phyloP scores from a whole-genome alignment of 1,140 invertebrate genomes.

The Drosophila albomicans region DNA sequence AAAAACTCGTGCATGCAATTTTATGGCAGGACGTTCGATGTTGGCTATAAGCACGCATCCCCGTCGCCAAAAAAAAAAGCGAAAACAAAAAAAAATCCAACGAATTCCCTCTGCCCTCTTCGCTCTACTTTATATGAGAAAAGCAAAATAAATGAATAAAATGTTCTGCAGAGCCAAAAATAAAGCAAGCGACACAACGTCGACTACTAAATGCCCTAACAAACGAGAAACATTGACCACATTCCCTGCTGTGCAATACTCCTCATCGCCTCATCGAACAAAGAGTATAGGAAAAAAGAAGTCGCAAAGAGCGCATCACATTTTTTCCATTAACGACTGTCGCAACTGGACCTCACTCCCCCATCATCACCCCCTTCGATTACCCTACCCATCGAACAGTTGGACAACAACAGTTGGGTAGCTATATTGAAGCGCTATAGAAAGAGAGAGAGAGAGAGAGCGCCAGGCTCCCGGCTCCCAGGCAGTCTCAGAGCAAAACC shows the following conservation, averaged over 20 bases:
- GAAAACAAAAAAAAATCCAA: conserved; percentile 22
- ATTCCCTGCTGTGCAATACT: not conserved
- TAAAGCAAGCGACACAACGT: not conserved
- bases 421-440: conserved; percentile 13
- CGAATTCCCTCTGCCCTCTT: conserved; percentile 12
- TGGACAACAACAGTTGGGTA: conserved; percentile 24
- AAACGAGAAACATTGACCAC: not conserved
- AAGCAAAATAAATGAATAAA: conserved; percentile 29
- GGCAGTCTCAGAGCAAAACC: not conserved
- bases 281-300: conserved; percentile 29
- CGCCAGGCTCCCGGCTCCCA: conserved; percentile 20
- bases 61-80: conserved; percentile 35
- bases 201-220: conserved; percentile 7
- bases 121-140: conserved; percentile 31
- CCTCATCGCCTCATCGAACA: not conserved
- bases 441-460: not conserved
- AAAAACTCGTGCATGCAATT: conserved; percentile 75
- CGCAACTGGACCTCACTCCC: conserved; percentile 21
- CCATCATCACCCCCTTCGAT: not conserved
- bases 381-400: not conserved
- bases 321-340: conserved; percentile 51
- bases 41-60: conserved; percentile 39
- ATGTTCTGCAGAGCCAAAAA: conserved; percentile 24
- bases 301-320: conserved; percentile 45
- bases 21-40: conserved; percentile 75